Evolutionary conservation across 1,140 invertebrate species (phyloP), one percentile per base, ranked within the genome.

Genomic region (Trichogramma pretiosum): DNA sequence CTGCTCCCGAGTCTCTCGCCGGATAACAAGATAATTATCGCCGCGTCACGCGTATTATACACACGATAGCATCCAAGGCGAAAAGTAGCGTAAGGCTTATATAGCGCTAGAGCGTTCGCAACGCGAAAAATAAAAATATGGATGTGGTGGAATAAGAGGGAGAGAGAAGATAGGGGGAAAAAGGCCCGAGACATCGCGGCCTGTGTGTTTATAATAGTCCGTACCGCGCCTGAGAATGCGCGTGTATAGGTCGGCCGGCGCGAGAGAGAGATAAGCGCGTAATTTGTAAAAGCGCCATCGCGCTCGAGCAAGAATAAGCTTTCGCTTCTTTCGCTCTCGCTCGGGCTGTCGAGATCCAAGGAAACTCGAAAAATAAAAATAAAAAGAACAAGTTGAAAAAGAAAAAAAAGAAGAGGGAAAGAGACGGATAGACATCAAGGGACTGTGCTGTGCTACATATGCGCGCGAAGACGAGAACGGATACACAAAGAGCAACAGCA

Each of bases 271-370:
- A 35, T 36, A 34, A 37, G 43, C 10, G 34, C 32, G 5, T 23
- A 23, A 41, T 41, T 41, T 30, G 39, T 17, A 36, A 45, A 45
- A 44, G 33, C 32, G 34, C 22, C 10, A 8, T n/a, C 3, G 14
- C 38, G 1, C 38, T 19, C 13, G 8, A 19, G 8, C n/a, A 35
- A n/a, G n/a, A n/a, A n/a, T n/a, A n/a, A n/a, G n/a, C n/a, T n/a
- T n/a, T n/a, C n/a, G n/a, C n/a, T n/a, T n/a, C n/a, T n/a, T n/a
- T n/a, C n/a, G n/a, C n/a, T n/a, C n/a, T n/a, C n/a, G n/a, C n/a
- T n/a, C n/a, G n/a, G n/a, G n/a, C n/a, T n/a, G n/a, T n/a, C n/a
- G n/a, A n/a, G n/a, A n/a, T n/a, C n/a, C n/a, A n/a, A n/a, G n/a
- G n/a, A n/a, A n/a, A n/a, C n/a, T n/a, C n/a, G n/a, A n/a, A n/a